phyloP scores from a whole-genome alignment of 2,113 vertebrate genomes.

The Gambusia affinis region DNA sequence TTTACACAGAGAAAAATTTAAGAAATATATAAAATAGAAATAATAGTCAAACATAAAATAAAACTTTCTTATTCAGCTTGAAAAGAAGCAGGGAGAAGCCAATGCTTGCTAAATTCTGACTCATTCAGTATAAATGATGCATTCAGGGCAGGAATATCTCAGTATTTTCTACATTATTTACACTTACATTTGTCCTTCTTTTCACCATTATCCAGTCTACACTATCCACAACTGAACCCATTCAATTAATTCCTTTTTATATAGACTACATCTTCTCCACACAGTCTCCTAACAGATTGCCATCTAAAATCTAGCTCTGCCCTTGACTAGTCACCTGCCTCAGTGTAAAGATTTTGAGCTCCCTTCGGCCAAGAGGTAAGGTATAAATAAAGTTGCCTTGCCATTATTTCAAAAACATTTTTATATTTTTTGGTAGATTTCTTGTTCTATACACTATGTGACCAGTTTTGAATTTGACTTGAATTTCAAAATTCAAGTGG shows the following conservation, averaged over 20 bases:
- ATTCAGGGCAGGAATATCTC: no score
- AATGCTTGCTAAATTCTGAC: not conserved
- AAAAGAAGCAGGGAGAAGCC: not conserved
- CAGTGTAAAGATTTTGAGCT: no score
- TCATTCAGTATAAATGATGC: not conserved
- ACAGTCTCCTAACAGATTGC: not conserved
- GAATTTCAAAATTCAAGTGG: not conserved
- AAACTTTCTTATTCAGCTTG: not conserved
- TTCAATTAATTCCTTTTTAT: not conserved
- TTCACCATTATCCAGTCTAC: not conserved
- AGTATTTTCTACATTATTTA: not conserved
- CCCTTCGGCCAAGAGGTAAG: no score
- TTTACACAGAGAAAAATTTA: not conserved
- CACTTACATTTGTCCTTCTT: not conserved
- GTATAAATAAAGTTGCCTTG: not conserved
- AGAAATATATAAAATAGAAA: not conserved
- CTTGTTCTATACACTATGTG: not conserved
- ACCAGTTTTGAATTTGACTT: not conserved
- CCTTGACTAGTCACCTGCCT: not conserved
- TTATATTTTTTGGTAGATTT: not conserved
- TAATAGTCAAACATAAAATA: not conserved
- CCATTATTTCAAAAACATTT: not conserved
- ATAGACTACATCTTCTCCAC: not conserved
- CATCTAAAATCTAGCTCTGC: not conserved
- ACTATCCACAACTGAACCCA: not conserved